Base-by-base conservation (phyloP, 2,888 invertebrate genomes). In the Rhimphoctona megacephalus region DNA sequence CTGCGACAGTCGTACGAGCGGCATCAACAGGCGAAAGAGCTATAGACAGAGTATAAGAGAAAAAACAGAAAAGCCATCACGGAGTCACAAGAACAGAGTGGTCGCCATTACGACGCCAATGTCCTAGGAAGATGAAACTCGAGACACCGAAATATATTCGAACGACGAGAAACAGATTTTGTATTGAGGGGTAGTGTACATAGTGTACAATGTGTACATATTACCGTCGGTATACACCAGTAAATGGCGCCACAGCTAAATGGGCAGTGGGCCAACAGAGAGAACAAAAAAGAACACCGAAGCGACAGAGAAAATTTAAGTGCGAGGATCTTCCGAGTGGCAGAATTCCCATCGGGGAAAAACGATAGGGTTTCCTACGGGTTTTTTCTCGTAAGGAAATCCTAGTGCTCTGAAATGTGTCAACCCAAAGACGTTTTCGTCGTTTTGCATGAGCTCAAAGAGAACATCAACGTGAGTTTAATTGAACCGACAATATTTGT, bases 401-500 rank as follows among this genome's bases (percentile, higher is more conserved):
- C 66, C 30, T 36, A 72, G 52, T 46, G 76, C 66, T 83, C 74
- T 33, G 54, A 64, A 79, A 80, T 73, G 70, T 43, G 77, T 84
- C 81, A 90, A 85, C 77, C 81, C 14, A 77, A 86, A 81, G 80
- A 70, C 72, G 78, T 83, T 81, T 70, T 69, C 66, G 11, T 30
- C 36, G 57, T 78, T 70, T 74, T 79, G 83, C 78, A 81, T 79
- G 74, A 74, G 73, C 73, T 69, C 57, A 43, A 7, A 77, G 73
- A 81, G 86, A 79, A 85, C 84, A 77, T 54, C 46, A 79, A 81
- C 72, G 72, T 78, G 87, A 85, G 89, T 90, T 93, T 93, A 93
- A 93, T 93, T 92, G 92, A 92, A 91, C 92, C 91, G 93, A 93
- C 92, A 93, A 93, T 93, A 93, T 93, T 93, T 92, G 93, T 88